Base-by-base conservation (phyloP, 2,113 vertebrate genomes). In the Thamnaconus septentrionalis region DNA sequence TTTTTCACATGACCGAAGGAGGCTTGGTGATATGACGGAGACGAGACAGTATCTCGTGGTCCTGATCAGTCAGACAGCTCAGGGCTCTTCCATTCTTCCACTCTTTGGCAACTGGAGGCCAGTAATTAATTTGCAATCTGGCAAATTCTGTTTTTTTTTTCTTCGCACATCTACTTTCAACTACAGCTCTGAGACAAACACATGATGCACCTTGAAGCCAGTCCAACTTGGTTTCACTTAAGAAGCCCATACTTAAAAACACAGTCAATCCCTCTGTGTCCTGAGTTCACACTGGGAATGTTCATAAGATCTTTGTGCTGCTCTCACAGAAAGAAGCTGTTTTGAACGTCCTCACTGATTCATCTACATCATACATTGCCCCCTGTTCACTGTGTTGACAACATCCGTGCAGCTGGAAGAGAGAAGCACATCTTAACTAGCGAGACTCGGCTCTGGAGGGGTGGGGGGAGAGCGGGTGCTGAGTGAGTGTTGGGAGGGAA, bases 361-460 rank as follows among this genome's bases (percentile, higher is more conserved):
- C 18, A 31, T 31, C 18, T 31, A 1, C 18, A 45, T 45, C 44
- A 45, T 6, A 45, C 44, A 45, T 45, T 45, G 79, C 65, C 70
- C 65, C 70, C 68, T 65, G 77, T 87, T 81, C 71, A 71, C 79
- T 64, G 73, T 75, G 75, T 80, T 78, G 68, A 76, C 76, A 69
- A 46, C 59, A 43, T 74, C 68, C 75, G 76, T 64, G 78, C 64
- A 75, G 71, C 42, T 60, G 71, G 80, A 79, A 73, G 56, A 50
- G 65, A 66, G 44, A 7, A 45, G 41, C 65, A 51, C 63, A 56
- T 74, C 66, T 78, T 85, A 87, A 85, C 79, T 76, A 67, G 51
- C 63, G 58, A 70, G 7, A 5, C 5, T 45, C 7, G 44, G 44
- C 5, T 45, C 44, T 45, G 44, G 44, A 45, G 7, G 44, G 44